Percentiles rank a stretch among this genome's conserved stretches.
Conservation (phyloP, 2,797 vertebrate genomes). For the Zenarchopterus dispar region DNA sequence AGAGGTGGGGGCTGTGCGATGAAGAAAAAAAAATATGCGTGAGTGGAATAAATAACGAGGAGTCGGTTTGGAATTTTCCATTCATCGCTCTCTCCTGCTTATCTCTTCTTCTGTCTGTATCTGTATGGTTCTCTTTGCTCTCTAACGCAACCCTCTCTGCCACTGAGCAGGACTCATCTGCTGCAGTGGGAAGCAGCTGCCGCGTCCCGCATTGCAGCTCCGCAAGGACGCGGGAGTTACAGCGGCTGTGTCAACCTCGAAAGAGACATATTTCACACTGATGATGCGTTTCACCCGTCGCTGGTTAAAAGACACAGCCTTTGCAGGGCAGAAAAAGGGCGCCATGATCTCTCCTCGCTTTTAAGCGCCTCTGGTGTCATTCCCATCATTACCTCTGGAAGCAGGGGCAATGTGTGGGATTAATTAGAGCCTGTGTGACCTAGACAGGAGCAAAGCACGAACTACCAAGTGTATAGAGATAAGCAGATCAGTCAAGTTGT, state of each 20-base stretch:
- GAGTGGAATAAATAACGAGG: constrained; percentile 73
- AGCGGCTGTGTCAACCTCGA: constrained; percentile 47
- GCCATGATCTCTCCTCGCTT: constrained; percentile 50
- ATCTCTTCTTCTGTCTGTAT: constrained; percentile 2
- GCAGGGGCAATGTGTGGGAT: not conserved
- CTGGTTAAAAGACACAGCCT: constrained; percentile 25
- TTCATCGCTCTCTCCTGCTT: constrained; percentile 9
- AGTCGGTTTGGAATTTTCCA: constrained; percentile 73
- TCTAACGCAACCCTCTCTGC: constrained; percentile 3
- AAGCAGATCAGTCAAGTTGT: constrained; percentile 13
- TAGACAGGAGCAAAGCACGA: not conserved
- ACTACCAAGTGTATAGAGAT: not conserved
- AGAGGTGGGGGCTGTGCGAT: constrained; percentile 55
- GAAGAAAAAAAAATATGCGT: constrained; percentile 60
- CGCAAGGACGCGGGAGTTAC: constrained; percentile 66
- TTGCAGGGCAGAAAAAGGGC: constrained; percentile 7
- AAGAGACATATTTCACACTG: constrained; percentile 58
- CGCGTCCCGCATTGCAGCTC: constrained; percentile 82
- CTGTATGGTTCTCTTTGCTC: not conserved
- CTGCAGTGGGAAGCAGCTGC: constrained; percentile 67
- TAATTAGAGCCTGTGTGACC: constrained; percentile 11
- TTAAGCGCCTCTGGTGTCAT: constrained; percentile 15
- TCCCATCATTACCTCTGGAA: constrained; percentile 17
- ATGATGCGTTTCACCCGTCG: constrained; percentile 30
- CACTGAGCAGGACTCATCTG: constrained; percentile 20